Evolutionary conservation across 2,797 vertebrate genomes (phyloP).

Genomic region (Gymnothorax javanicus): DNA sequence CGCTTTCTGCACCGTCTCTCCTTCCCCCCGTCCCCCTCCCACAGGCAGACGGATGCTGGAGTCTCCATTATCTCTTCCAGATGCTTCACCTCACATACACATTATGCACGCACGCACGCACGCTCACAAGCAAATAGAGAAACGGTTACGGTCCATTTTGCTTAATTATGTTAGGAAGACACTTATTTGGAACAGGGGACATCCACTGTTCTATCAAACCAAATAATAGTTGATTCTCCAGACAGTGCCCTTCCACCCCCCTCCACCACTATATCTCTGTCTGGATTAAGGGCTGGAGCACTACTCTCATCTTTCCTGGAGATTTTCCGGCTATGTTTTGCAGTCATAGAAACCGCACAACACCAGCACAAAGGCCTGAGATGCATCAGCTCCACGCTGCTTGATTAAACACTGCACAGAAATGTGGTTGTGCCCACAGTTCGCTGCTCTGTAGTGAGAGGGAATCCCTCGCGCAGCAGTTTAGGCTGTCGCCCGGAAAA

Average conservation of each 20-base stretch:
- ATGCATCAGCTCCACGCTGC: conserved; percentile 40
- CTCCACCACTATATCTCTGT: conserved; percentile 2
- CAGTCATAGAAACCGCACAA: conserved; percentile 8
- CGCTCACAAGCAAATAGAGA: not conserved
- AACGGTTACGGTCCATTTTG: conserved; percentile 22
- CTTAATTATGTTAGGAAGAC: conserved; percentile 65
- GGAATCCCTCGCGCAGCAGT: conserved; percentile 38
- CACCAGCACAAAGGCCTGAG: not conserved
- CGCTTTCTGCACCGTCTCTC: conserved; percentile 29
- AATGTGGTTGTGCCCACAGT: conserved; percentile 39
- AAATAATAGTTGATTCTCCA: conserved; percentile 54
- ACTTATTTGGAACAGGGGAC: conserved; percentile 59
- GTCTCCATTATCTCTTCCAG: conserved; percentile 75
- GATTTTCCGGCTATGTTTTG: not conserved
- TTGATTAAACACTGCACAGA: conserved; percentile 58
- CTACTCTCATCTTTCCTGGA: not conserved
- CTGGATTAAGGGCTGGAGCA: conserved; percentile 26
- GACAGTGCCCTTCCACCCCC: conserved; percentile 32
- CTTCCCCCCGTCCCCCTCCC: conserved; percentile 53
- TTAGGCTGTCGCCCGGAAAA: conserved; percentile 38
- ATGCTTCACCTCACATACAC: conserved; percentile 60
- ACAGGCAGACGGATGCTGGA: conserved; percentile 66
- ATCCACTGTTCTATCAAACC: conserved; percentile 59
- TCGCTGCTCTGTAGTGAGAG: conserved; percentile 40
- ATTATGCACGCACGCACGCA: conserved; percentile 18